Evolutionary conservation across 2,113 vertebrate genomes (phyloP).

Genomic region (Siniperca knerii): DNA sequence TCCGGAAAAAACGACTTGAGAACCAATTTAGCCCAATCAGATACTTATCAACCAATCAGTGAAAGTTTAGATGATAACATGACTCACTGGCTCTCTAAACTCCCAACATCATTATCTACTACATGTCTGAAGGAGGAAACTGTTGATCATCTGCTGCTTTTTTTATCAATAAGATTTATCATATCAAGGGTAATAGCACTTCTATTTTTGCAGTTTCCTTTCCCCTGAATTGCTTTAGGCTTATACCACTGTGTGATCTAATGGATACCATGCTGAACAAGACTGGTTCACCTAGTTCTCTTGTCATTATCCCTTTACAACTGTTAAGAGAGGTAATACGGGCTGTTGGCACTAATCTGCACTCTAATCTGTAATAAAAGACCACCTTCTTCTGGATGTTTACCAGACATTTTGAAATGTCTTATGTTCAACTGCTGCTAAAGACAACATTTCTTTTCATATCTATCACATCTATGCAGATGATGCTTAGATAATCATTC

Average conservation of each 20-base stretch:
- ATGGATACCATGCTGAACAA: background rate
- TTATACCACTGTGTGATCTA: background rate
- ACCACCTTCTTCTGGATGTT: background rate
- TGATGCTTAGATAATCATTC: background rate
- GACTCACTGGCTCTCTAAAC: background rate
- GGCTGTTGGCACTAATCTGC: conserved; percentile 5
- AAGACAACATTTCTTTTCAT: background rate
- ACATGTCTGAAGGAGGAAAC: conserved; percentile 5
- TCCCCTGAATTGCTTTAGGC: conserved; percentile 4
- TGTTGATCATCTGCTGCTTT: background rate
- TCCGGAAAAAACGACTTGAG: background rate
- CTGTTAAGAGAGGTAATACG: background rate
- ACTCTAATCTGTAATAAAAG: background rate
- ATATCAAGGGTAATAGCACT: background rate
- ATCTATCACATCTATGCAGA: background rate
- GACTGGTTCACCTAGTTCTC: background rate
- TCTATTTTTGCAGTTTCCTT: background rate
- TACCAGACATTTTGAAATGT: background rate
- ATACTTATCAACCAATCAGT: conserved; percentile 3
- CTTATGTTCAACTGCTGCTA: background rate
- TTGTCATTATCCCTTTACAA: background rate
- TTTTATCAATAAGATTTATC: conserved; percentile 6
- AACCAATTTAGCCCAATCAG: background rate
- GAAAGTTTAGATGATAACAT: background rate
- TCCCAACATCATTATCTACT: background rate